phyloP scores from a whole-genome alignment of 1,140 invertebrate genomes.

The Varroa destructor region DNA sequence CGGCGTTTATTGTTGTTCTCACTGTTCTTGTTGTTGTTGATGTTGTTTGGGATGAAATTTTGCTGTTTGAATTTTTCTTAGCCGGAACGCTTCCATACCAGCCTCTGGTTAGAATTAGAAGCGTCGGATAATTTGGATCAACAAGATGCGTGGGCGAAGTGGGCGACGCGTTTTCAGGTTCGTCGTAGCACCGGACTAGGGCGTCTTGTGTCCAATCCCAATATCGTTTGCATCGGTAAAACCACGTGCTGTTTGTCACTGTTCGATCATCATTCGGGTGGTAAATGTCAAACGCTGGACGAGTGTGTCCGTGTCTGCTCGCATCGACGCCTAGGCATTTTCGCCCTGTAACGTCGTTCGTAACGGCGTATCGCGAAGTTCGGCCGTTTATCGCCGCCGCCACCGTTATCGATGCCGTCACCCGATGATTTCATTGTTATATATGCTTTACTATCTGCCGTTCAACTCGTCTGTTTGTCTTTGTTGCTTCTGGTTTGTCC shows the following conservation, averaged over 20 bases:
- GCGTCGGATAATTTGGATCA: not conserved
- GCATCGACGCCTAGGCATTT: not conserved
- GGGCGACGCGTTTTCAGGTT: slow-evolving; percentile 2
- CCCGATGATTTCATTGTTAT: too few relatives aligned
- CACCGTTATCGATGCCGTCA: not conserved
- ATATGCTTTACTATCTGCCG: too few relatives aligned
- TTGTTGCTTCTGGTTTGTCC: too few relatives aligned
- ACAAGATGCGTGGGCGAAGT: not conserved
- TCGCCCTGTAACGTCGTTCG: not conserved
- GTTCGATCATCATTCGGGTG: not conserved
- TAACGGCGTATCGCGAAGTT: not conserved
- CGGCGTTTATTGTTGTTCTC: not conserved
- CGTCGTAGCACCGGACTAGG: slow-evolving; percentile 23
- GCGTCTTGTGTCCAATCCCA: too few relatives aligned
- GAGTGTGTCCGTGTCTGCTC: slow-evolving; percentile 18
- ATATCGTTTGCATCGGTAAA: too few relatives aligned
- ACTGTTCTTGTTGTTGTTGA: not conserved
- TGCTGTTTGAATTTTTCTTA: not conserved
- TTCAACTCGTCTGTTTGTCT: too few relatives aligned
- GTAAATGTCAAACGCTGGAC: not conserved
- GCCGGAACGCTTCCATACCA: not conserved
- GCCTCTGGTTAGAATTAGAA: not conserved
- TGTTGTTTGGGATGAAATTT: not conserved
- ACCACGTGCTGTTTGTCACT: too few relatives aligned
- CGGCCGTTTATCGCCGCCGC: not conserved